Conservation (phyloP, 2,888 invertebrate genomes). For the Scaptomyza parva region DNA sequence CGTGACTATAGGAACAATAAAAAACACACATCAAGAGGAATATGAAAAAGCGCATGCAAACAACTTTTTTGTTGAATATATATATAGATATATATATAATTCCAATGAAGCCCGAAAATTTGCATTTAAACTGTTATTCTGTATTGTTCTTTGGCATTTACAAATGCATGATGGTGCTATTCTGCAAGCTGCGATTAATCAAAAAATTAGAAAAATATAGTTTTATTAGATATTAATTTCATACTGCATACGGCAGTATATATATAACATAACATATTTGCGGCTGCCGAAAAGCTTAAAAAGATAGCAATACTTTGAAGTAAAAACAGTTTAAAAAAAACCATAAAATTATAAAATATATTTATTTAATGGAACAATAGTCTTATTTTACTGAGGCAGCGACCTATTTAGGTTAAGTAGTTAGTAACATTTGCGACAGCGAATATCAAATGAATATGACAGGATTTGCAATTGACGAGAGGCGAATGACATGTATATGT, state of each 20-base stretch:
- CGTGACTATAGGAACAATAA: conserved; percentile 44
- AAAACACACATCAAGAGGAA: conserved; percentile 40
- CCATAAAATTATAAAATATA: conserved; percentile 9
- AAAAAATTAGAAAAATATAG: conserved; percentile 56
- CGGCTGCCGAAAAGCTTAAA: conserved; percentile 61
- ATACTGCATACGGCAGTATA: conserved; percentile 13
- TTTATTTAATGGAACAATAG: neutral
- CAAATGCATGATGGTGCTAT: conserved; percentile 85
- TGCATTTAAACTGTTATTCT: conserved; percentile 5
- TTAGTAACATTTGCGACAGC: conserved; percentile 28
- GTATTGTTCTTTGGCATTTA: conserved; percentile 70
- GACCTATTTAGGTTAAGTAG: conserved; percentile 17
- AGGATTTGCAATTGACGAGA: conserved; percentile 8
- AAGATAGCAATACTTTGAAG: conserved; percentile 79
- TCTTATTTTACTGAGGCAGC: conserved; percentile 11
- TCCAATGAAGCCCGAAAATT: conserved; percentile 26
- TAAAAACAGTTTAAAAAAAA: conserved; percentile 14
- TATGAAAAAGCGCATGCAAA: conserved; percentile 53
- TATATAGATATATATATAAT: conserved; percentile 13
- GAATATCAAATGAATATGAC: conserved; percentile 28
- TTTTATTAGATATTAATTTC: conserved; percentile 52
- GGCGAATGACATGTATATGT: conserved; percentile 24
- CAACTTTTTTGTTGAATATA: conserved; percentile 23
- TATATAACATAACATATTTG: conserved; percentile 10
- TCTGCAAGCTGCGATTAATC: conserved; percentile 84